Evolutionary conservation across 2,113 vertebrate species (phyloP), one percentile per base, ranked within the genome.

Genomic region (Heterotilapia buettikoferi): DNA sequence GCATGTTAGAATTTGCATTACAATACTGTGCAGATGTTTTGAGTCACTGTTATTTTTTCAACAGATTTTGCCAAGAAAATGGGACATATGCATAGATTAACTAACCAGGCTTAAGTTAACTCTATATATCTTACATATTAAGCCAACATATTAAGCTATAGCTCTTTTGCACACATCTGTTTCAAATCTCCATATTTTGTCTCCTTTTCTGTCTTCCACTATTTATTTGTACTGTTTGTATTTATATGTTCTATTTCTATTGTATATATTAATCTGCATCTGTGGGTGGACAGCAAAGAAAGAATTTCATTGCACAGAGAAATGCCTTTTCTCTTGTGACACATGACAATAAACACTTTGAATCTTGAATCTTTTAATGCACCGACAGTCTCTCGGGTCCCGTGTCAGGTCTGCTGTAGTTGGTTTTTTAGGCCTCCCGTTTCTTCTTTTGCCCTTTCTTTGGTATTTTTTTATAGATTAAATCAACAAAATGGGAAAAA

Each of bases 381-480:
- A 40, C 4, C 3, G 1, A 68, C 19, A 68, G 63, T 38, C 63
- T 68, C 33, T 38, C 3, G 1, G 63, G 19, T 68, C 63, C 33
- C 0, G 2, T 40, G n/a, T 68, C 63, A 38, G 33, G 0, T 71
- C 36, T 68, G 63, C 36, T 40, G 63, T 68, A 40, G 11, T 14
- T 13, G 31, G 0, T 4, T 21, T 68, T 68, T 68, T 68, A 66
- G 33, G 33, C 33, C 61, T 1, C 33, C 1, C 33, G 0, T 29
- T 66, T 66, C 6, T 38, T 38, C 1, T 0, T 66, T 38, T 66
- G 0, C 2, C 61, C 10, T 7, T 26, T 16, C 4, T 1, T 26
- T 0, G 13, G 40, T 10, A 26, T n/a, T 73, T 45, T 73, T 45
- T 45, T 45, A 45, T 45, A 26, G 8, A 73, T 18, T 73, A 26